Conservation (phyloP, 2,888 invertebrate genomes). For the Onthophagus sagittarius region DNA sequence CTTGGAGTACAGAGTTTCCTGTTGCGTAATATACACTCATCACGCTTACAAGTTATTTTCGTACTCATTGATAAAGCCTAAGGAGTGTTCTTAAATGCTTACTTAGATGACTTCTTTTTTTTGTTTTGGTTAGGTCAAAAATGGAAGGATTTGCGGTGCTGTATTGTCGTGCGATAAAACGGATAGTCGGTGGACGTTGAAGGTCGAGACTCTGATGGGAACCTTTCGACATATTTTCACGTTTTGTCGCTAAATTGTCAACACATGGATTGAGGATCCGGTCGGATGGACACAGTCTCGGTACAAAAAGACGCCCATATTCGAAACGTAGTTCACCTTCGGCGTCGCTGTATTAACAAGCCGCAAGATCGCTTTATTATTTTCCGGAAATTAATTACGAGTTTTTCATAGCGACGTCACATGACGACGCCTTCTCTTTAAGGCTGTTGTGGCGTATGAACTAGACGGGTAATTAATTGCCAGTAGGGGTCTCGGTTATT, state of each 20-base stretch:
- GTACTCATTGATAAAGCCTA: neutral
- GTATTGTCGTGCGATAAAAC: neutral
- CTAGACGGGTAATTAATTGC: constrained; percentile 1
- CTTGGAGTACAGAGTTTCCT: constrained; percentile 7
- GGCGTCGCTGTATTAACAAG: neutral
- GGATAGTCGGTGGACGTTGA: neutral
- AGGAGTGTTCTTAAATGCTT: too few species aligned
- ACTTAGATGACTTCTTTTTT: neutral
- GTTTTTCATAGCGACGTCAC: constrained; percentile 1
- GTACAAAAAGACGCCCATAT: neutral
- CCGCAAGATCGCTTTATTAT: constrained; percentile 9
- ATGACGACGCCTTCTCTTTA: constrained; percentile 11
- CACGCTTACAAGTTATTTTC: neutral
- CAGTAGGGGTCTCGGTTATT: constrained; percentile 10
- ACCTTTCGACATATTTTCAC: neutral
- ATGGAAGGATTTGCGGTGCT: neutral
- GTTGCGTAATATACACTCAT: constrained; percentile 3
- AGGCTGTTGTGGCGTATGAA: neutral
- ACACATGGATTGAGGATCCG: neutral
- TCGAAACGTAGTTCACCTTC: neutral
- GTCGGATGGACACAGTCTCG: neutral
- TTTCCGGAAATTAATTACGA: constrained; percentile 7
- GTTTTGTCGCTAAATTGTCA: neutral
- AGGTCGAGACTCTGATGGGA: neutral
- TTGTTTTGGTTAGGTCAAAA: neutral